phyloP scores from a whole-genome alignment of 2,888 invertebrate genomes.

The Schrankia costaestrigalis region DNA sequence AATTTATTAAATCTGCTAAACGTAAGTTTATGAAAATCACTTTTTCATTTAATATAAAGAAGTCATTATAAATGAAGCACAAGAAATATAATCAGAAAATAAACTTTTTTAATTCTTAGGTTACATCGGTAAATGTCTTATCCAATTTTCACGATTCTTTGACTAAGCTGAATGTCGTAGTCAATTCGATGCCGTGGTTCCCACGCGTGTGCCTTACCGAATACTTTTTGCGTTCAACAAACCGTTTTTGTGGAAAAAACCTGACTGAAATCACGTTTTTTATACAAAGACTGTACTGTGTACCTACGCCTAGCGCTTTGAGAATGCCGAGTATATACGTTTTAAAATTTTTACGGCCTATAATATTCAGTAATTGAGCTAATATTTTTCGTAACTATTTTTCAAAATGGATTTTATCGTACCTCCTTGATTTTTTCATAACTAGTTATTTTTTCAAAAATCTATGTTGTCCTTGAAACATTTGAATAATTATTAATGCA shows the following conservation, averaged over 20 bases:
- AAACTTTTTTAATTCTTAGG: no score
- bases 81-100: no score
- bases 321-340: background rate
- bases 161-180: constrained; percentile 30
- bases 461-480: no score
- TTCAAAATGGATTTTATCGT: no score
- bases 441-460: no score
- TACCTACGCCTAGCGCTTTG: constrained; percentile 35
- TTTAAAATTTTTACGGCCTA: constrained; percentile 1
- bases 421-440: no score
- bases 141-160: constrained; percentile 33
- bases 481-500: no score
- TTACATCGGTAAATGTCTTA: no score
- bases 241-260: constrained; percentile 68
- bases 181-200: constrained; percentile 47
- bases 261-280: constrained; percentile 72
- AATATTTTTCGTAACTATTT: no score
- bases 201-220: constrained; percentile 78
- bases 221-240: constrained; percentile 62
- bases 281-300: constrained; percentile 52
- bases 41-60: background rate
- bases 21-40: no score
- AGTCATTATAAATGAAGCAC: background rate
- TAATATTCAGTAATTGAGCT: no score
- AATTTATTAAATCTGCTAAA: no score